These are phyloP conservation scores for Andrena cerasifolii DNA, from an alignment of 1,140 invertebrate species.

Conservation along the genomic window DNA sequence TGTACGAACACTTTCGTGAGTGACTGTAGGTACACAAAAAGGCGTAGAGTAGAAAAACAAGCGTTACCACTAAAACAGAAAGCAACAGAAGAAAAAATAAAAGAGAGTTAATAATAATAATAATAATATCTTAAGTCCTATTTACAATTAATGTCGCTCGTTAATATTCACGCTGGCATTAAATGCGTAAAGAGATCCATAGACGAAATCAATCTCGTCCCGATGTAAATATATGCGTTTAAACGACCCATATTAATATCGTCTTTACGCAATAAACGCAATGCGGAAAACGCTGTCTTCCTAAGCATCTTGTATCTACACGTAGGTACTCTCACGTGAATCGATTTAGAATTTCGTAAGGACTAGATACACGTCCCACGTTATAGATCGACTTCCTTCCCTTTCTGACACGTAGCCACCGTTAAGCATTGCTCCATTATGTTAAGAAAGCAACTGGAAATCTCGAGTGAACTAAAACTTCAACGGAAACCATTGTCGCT, in stretches of 20 bases:
- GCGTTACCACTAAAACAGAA: no score
- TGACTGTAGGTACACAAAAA: no score
- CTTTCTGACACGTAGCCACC: background rate
- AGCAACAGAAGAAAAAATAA: no score
- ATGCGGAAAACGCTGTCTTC: background rate
- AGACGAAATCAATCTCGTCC: no score
- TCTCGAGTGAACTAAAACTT: background rate
- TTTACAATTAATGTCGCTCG: no score
- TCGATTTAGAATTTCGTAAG: conserved; percentile 15
- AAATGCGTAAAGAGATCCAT: no score
- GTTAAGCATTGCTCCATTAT: background rate
- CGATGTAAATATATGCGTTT: no score
- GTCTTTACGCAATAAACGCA: background rate
- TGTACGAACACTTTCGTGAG: no score
- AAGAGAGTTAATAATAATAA: no score
- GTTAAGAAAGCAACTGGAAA: background rate
- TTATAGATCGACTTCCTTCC: background rate
- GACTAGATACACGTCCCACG: background rate
- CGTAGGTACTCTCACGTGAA: background rate
- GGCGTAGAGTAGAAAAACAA: no score
- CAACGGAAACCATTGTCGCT: background rate
- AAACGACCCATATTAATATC: background rate
- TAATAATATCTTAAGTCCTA: no score
- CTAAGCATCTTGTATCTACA: background rate
- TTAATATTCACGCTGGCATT: no score